These are phyloP conservation scores for Cyanoliseus patagonus DNA, from an alignment of 2,113 vertebrate species.

Conservation along the genomic window DNA sequence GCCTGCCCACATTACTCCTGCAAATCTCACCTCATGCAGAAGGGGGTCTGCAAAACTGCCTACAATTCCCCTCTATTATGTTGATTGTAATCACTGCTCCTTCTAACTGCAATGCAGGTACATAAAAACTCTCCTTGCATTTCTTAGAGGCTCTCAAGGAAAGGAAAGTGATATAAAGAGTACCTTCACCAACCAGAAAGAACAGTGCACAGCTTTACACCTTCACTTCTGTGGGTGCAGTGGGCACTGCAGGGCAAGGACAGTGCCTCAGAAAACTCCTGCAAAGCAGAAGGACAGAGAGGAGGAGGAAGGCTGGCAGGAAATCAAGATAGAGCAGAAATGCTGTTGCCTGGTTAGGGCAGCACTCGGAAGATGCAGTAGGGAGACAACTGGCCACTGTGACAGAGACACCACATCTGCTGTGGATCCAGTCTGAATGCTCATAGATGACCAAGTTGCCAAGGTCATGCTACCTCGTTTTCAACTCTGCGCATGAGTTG, in stretches of 20 bases:
- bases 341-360: not conserved
- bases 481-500: not conserved
- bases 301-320: not conserved
- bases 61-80: not conserved
- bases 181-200: not conserved
- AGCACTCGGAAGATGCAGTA: not conserved
- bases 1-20: not conserved
- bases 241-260: not conserved
- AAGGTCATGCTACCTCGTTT: not conserved
- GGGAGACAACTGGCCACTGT: rapidly evolving
- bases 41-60: not conserved
- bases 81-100: not conserved
- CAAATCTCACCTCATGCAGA: not conserved
- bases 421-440: not conserved
- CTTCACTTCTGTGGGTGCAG: not conserved
- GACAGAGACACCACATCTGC: rapidly evolving
- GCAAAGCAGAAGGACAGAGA: not conserved
- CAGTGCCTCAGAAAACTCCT: not conserved
- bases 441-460: not conserved
- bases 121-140: not conserved
- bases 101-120: not conserved
- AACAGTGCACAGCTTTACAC: not conserved
- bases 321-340: not conserved
- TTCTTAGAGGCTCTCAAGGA: not conserved
- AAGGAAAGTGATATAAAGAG: not conserved